A percentile compares a stretch with the other conserved stretches of the same genome.
These are phyloP conservation scores for Leiothrix lutea DNA, from an alignment of 2,113 vertebrate species.

Conservation along the genomic window DNA sequence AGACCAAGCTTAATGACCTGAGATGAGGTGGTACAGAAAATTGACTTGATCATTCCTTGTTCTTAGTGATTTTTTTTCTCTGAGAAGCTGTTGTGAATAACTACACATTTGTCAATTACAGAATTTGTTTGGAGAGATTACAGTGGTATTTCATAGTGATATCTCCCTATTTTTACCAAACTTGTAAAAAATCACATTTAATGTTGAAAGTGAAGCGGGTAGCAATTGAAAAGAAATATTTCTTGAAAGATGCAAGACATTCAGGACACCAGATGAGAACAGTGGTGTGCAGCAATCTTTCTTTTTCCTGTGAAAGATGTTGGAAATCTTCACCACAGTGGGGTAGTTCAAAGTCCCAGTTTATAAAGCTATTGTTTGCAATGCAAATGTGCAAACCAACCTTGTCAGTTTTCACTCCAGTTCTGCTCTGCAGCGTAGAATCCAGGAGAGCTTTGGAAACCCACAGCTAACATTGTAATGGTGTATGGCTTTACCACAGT, in stretches of 20 bases:
- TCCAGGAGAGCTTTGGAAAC: slow-evolving; percentile 65
- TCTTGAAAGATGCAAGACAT: not conserved
- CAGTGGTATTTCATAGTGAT: not conserved
- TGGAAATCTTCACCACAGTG: not conserved
- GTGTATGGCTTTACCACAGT: slow-evolving; percentile 70
- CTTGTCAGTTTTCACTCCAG: slow-evolving; percentile 1
- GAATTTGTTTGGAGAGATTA: not conserved
- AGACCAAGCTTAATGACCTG: not conserved
- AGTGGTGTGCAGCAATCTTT: not conserved
- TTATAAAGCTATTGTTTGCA: slow-evolving; percentile 22
- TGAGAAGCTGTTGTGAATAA: not conserved
- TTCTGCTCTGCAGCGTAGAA: not conserved
- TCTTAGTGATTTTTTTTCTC: not conserved
- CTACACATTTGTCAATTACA: not conserved
- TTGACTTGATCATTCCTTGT: not conserved
- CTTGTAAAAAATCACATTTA: not conserved
- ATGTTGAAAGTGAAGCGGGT: not conserved
- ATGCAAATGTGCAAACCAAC: slow-evolving; percentile 8
- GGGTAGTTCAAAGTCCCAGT: not conserved
- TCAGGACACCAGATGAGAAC: not conserved
- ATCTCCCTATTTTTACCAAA: not conserved
- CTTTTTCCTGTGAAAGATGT: not conserved
- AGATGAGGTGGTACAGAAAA: not conserved
- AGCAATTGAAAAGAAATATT: not conserved
- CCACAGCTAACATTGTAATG: slow-evolving; percentile 62